A percentile compares a stretch with the other conserved stretches of the same genome.
Conservation (phyloP, 2,113 vertebrate species). For the Anolis sagrei region DNA sequence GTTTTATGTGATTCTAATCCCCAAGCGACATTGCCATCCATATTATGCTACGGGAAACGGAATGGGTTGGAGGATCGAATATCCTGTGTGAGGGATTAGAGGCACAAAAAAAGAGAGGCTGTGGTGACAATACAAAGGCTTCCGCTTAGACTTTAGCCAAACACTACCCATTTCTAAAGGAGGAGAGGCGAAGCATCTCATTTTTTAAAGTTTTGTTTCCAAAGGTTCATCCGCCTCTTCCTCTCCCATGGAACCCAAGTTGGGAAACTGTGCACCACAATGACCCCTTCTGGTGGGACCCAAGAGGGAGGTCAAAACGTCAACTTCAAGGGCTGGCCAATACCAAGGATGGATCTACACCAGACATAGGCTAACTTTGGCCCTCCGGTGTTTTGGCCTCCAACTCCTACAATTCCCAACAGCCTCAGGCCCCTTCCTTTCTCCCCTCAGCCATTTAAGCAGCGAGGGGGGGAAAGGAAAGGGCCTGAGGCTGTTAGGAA, state of each 20-base stretch:
- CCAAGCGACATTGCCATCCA: constrained; percentile 3
- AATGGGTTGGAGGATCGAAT: constrained; percentile 49
- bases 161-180: constrained; percentile 31
- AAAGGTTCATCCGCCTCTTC: constrained; percentile 11
- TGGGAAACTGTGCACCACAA: background rate
- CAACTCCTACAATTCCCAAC: too few species aligned
- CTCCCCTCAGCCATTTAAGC: too few species aligned
- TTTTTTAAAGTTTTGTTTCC: constrained; percentile 26
- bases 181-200: background rate
- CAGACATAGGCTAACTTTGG: too few species aligned
- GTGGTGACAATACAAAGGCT: constrained; percentile 33
- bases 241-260: background rate
- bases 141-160: constrained; percentile 39
- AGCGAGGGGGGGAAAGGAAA: too few species aligned
- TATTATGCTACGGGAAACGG: constrained; percentile 6
- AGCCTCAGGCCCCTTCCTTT: too few species aligned
- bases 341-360: constrained; percentile 32
- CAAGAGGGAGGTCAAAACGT: background rate
- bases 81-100: constrained; percentile 17
- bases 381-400: too few species aligned
- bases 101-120: constrained; percentile 29
- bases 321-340: constrained; percentile 24
- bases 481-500: too few species aligned
- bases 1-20: constrained; percentile 55
- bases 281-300: constrained; percentile 20